Conservation (phyloP, 2,888 invertebrate genomes). For the Lamellibrachia columna region DNA sequence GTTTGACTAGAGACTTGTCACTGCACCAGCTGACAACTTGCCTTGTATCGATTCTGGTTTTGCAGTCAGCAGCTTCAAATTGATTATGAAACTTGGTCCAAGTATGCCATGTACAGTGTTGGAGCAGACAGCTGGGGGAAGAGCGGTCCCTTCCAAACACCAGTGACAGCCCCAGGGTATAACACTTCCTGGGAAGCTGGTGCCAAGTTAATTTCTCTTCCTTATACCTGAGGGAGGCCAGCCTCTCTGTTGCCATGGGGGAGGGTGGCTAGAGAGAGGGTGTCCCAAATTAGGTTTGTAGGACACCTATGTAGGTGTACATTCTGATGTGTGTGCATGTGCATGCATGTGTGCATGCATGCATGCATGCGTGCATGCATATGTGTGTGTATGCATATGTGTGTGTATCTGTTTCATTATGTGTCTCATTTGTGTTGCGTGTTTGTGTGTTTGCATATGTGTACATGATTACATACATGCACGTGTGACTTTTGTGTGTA, state of each 20-base stretch:
- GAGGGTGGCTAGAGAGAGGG: not conserved
- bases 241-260: not conserved
- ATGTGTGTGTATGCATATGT: no score
- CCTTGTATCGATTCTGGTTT: not conserved
- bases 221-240: not conserved
- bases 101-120: not conserved
- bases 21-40: not conserved
- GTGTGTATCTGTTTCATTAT: no score
- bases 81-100: not conserved
- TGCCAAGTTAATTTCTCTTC: not conserved
- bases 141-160: not conserved
- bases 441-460: no score
- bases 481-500: no score
- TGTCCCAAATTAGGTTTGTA: not conserved
- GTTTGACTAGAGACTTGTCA: not conserved
- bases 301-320: no score
- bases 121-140: not conserved
- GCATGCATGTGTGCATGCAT: no score
- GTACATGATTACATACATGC: no score
- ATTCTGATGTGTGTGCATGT: no score
- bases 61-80: not conserved
- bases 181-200: not conserved
- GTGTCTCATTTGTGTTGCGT: no score
- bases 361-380: no score
- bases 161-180: not conserved